Percentiles rank a stretch among this genome's conserved stretches.
These are phyloP conservation scores for Zaprionus lineosus DNA, from an alignment of 2,888 invertebrate genomes.

Conservation along the genomic window DNA sequence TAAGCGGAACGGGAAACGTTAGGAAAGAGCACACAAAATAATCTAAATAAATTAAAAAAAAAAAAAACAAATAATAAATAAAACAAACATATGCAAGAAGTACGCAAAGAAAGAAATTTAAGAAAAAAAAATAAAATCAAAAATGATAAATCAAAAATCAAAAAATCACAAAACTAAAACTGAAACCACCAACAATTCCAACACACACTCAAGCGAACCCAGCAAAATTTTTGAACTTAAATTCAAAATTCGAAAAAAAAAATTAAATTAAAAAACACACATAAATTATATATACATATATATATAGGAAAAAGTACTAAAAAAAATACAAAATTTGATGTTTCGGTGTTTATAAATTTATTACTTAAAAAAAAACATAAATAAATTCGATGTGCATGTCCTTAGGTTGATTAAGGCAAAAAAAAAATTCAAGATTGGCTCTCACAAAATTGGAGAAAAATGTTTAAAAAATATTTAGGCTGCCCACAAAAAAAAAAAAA, in stretches of 20 bases:
- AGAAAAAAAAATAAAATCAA: constrained; percentile 40
- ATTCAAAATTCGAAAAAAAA: constrained; percentile 14
- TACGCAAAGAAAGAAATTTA: too few relatives aligned
- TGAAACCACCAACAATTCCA: constrained; percentile 28
- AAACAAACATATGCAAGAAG: constrained; percentile 42
- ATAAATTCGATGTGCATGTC: constrained; percentile 28
- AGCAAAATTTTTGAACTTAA: constrained; percentile 18
- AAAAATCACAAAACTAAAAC: constrained; percentile 46
- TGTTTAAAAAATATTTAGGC: constrained; percentile 65
- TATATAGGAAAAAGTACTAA: constrained; percentile 15
- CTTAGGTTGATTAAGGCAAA: constrained; percentile 54
- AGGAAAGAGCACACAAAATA: constrained; percentile 76
- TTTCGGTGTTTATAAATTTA: constrained; percentile 71
- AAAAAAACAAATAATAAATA: constrained; percentile 52
- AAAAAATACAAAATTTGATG: constrained; percentile 50
- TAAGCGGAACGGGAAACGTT: constrained; percentile 63
- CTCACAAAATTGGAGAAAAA: constrained; percentile 39
- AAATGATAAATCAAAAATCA: too few relatives aligned
- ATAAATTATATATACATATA: constrained; percentile 24
- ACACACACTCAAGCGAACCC: constrained; percentile 19
- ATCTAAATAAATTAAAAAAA: too few relatives aligned
- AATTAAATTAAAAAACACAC: constrained; percentile 5
- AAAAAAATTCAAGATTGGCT: constrained; percentile 60
- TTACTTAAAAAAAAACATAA: constrained; percentile 44
- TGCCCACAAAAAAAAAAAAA: constrained; percentile 23